Evolutionary conservation across 2,113 vertebrate genomes (phyloP).

Genomic region (Sorex fumeus): DNA sequence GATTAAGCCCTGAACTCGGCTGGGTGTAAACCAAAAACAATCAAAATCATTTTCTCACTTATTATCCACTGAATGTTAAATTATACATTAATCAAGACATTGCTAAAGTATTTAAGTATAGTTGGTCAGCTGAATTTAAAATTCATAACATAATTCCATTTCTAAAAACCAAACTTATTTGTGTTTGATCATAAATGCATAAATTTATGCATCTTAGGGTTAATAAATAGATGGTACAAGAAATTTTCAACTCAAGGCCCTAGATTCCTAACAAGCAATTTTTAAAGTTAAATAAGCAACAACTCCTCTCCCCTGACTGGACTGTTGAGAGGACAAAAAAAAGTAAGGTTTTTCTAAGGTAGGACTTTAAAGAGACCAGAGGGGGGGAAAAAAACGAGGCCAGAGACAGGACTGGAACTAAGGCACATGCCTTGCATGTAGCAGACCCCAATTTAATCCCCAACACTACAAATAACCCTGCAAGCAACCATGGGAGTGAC

Average conservation of each 20-base stretch:
- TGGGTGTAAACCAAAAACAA: too few species aligned
- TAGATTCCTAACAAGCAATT: not conserved
- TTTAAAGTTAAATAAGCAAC: not conserved
- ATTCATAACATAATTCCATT: not conserved
- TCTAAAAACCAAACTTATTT: slow-evolving; percentile 30
- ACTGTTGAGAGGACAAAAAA: not conserved
- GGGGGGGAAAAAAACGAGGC: too few species aligned
- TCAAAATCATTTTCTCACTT: too few species aligned
- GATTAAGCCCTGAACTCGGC: too few species aligned
- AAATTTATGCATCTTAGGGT: too few species aligned
- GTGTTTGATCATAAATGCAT: not conserved
- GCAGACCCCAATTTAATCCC: not conserved
- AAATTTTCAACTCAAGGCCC: too few species aligned
- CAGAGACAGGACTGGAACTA: too few species aligned
- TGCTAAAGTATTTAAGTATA: not conserved
- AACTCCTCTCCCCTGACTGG: not conserved
- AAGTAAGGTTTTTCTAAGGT: not conserved
- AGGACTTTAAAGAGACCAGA: not conserved
- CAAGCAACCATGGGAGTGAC: too few species aligned
- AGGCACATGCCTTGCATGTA: too few species aligned
- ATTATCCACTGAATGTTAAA: not conserved
- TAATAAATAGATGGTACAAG: too few species aligned
- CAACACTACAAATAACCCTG: not conserved
- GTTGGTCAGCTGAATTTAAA: not conserved
- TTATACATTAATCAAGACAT: not conserved